Conservation (phyloP, 2,888 invertebrate genomes). For the Leptogaster cylindrica region DNA sequence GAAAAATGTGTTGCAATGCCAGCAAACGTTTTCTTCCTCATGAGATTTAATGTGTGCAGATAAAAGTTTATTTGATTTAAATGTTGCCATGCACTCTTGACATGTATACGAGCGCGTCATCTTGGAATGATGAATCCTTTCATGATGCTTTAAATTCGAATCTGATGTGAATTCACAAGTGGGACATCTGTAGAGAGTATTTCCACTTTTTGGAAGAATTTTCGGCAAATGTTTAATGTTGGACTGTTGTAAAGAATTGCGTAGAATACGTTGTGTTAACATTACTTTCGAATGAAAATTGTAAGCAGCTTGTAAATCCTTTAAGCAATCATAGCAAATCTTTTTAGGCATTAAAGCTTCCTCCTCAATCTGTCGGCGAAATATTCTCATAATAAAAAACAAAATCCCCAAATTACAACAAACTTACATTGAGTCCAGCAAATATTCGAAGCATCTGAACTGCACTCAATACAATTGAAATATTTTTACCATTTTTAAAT, state of each 20-base stretch:
- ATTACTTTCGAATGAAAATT: not conserved
- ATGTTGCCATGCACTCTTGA: slow-evolving; percentile 47
- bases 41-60: slow-evolving; percentile 48
- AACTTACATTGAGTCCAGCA: not conserved
- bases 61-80: slow-evolving; percentile 48
- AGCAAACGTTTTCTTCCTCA: slow-evolving; percentile 46
- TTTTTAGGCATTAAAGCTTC: not conserved
- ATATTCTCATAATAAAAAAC: not conserved
- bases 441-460: slow-evolving; percentile 16
- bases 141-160: not conserved
- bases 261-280: not conserved
- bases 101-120: slow-evolving; percentile 39
- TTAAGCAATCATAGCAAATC: slow-evolving; percentile 5
- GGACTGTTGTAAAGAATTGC: not conserved
- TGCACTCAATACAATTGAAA: not conserved
- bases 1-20: slow-evolving; percentile 49
- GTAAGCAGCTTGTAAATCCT: not conserved
- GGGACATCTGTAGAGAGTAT: not conserved
- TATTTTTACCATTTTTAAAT: not conserved
- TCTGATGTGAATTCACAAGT: not conserved
- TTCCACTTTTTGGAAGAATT: slow-evolving; percentile 3
- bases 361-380: not conserved
- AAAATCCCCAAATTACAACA: not conserved
- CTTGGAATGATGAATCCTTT: not conserved
- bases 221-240: not conserved